Evolutionary conservation across 2,797 vertebrate species (phyloP).

Genomic region (Lagorchestes hirsutus): DNA sequence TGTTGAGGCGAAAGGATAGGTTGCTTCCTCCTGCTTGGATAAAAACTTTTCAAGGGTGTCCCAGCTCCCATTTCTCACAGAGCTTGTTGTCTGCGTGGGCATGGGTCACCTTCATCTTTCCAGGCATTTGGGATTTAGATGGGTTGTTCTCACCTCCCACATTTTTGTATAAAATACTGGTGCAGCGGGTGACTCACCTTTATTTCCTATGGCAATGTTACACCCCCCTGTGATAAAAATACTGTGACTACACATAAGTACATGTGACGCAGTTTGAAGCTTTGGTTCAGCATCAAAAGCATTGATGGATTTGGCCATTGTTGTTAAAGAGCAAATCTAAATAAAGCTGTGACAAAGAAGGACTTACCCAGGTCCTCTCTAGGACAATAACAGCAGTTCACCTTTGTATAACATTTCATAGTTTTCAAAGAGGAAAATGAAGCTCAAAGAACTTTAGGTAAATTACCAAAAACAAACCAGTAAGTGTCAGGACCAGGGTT

Average conservation of each 20-base stretch:
- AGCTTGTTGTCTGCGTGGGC: neutral
- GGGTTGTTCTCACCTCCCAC: neutral
- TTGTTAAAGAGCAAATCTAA: slow-evolving; percentile 1
- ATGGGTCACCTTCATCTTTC: neutral
- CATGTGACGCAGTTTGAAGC: neutral
- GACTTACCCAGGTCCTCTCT: neutral
- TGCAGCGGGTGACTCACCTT: neutral
- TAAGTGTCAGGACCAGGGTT: neutral
- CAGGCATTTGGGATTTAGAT: neutral
- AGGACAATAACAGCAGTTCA: neutral
- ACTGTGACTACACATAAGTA: neutral
- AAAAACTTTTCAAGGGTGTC: neutral
- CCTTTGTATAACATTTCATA: neutral
- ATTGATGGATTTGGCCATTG: neutral
- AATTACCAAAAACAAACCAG: neutral
- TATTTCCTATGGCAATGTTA: neutral
- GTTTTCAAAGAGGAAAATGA: neutral
- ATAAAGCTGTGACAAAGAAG: neutral
- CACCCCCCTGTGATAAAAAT: neutral
- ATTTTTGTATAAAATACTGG: neutral
- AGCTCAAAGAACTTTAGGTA: neutral
- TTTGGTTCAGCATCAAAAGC: neutral
- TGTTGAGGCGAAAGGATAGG: fast-evolving
- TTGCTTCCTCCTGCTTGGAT: neutral
- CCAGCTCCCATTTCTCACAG: neutral